Percentiles rank a stretch among this genome's conserved stretches.
phyloP scores from a whole-genome alignment of 2,888 invertebrate species.

The Helleia helle region DNA sequence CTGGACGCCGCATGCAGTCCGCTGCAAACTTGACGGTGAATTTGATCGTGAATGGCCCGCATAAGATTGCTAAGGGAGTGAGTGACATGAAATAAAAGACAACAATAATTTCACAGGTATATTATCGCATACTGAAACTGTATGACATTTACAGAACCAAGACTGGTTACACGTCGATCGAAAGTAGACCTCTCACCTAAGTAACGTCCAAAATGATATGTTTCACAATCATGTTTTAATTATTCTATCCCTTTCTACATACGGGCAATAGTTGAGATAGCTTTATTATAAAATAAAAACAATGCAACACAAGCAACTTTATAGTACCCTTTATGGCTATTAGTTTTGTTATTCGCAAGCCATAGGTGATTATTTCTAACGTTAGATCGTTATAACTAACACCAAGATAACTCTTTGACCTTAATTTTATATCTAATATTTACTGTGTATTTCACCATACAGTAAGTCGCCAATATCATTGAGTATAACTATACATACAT shows the following conservation, averaged over 20 bases:
- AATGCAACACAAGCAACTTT: constrained; percentile 66
- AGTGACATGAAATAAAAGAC: constrained; percentile 26
- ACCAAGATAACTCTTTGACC: constrained; percentile 48
- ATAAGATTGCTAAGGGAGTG: too few relatives aligned
- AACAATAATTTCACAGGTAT: constrained; percentile 49
- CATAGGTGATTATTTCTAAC: constrained; percentile 64
- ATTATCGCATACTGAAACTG: constrained; percentile 56
- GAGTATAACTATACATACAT: constrained; percentile 45
- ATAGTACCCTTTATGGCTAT: constrained; percentile 62
- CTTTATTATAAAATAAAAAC: constrained; percentile 39
- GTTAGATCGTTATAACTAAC: constrained; percentile 64
- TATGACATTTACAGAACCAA: constrained; percentile 47
- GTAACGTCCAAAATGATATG: constrained; percentile 25
- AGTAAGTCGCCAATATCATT: constrained; percentile 44
- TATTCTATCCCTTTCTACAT: constrained; percentile 25
- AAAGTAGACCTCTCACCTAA: constrained; percentile 11
- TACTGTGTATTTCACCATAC: constrained; percentile 30
- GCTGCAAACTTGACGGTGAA: too few relatives aligned
- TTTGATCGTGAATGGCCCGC: too few relatives aligned
- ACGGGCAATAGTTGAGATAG: constrained; percentile 20
- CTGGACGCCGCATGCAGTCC: too few relatives aligned
- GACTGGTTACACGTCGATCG: constrained; percentile 32
- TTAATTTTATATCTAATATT: constrained; percentile 39
- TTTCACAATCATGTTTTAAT: constrained; percentile 19
- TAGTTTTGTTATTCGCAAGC: constrained; percentile 72